A percentile compares a stretch with the other conserved stretches of the same genome.
These are phyloP conservation scores for Otis tarda DNA, from an alignment of 2,113 vertebrate species.

Conservation along the genomic window DNA sequence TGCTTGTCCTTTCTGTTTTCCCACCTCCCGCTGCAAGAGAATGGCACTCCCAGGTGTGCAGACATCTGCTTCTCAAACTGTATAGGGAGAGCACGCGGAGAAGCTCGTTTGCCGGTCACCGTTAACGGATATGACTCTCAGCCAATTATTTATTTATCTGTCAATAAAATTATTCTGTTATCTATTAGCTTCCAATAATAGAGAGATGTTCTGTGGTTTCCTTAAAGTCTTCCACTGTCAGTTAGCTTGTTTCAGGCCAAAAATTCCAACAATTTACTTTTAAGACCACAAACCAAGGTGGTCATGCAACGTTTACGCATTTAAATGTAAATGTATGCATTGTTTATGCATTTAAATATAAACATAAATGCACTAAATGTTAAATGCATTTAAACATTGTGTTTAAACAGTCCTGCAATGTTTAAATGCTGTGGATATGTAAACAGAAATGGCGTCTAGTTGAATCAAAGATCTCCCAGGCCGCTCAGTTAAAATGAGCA, in stretches of 20 bases:
- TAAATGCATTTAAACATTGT: not conserved
- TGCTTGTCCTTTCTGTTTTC: not conserved
- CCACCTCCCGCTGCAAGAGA: not conserved
- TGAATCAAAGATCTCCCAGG: not conserved
- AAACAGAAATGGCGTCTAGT: not conserved
- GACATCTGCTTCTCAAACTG: not conserved
- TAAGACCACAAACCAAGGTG: not conserved
- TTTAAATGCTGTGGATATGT: slow-evolving; percentile 1
- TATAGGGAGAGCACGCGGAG: not conserved
- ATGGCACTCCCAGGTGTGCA: not conserved
- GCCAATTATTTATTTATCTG: not conserved
- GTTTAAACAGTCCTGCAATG: not conserved
- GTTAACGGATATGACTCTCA: not conserved
- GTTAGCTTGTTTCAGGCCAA: not conserved
- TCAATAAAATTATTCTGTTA: not conserved
- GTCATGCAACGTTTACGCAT: not conserved
- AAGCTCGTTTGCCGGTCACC: not conserved
- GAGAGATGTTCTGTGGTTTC: not conserved
- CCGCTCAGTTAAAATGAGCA: not conserved
- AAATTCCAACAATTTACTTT: not conserved
- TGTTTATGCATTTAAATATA: slow-evolving; percentile 16
- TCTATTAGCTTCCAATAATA: not conserved
- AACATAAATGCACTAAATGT: slow-evolving; percentile 13
- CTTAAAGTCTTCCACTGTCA: not conserved
- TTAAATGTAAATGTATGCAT: not conserved